Conservation (phyloP, 2,888 invertebrate species). For the Cephus sareptanus region DNA sequence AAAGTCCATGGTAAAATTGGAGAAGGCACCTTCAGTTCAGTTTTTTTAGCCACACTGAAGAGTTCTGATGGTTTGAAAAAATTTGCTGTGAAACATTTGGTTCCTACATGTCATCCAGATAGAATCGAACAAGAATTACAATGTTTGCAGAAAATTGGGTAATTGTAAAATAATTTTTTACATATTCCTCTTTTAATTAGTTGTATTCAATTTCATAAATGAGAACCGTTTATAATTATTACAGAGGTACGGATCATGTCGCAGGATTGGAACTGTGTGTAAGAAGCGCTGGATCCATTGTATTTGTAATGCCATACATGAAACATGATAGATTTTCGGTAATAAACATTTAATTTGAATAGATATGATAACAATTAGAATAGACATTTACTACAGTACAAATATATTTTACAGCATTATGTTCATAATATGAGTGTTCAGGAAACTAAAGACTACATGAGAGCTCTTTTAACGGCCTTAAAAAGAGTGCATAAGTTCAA, state of each 20-base stretch:
- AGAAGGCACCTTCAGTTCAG: slow-evolving; percentile 89
- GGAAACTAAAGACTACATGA: slow-evolving; percentile 84
- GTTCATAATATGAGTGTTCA: slow-evolving; percentile 75
- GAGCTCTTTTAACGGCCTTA: slow-evolving; percentile 82
- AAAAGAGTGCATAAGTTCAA: slow-evolving; percentile 84
- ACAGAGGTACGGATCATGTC: slow-evolving; percentile 83
- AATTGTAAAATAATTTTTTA: slow-evolving; percentile 35
- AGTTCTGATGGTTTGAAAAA: slow-evolving; percentile 67
- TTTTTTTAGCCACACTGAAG: slow-evolving; percentile 80
- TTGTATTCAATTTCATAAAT: slow-evolving; percentile 5
- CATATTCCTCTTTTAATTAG: too few species aligned
- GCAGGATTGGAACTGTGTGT: slow-evolving; percentile 84
- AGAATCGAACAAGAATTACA: slow-evolving; percentile 84
- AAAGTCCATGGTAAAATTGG: slow-evolving; percentile 79
- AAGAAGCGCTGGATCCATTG: slow-evolving; percentile 81
- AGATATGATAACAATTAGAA: not conserved
- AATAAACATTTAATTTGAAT: slow-evolving; percentile 67
- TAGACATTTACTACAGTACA: not conserved
- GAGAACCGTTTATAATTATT: slow-evolving; percentile 46
- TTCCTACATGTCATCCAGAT: slow-evolving; percentile 87
- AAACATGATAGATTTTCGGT: slow-evolving; percentile 83
- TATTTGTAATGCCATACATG: slow-evolving; percentile 91
- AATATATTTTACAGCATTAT: slow-evolving; percentile 74
- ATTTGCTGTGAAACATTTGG: slow-evolving; percentile 88
- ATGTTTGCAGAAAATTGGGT: slow-evolving; percentile 84